These are phyloP conservation scores for Bacillus rossius DNA, from an alignment of 1,140 invertebrate species.

Conservation along the genomic window DNA sequence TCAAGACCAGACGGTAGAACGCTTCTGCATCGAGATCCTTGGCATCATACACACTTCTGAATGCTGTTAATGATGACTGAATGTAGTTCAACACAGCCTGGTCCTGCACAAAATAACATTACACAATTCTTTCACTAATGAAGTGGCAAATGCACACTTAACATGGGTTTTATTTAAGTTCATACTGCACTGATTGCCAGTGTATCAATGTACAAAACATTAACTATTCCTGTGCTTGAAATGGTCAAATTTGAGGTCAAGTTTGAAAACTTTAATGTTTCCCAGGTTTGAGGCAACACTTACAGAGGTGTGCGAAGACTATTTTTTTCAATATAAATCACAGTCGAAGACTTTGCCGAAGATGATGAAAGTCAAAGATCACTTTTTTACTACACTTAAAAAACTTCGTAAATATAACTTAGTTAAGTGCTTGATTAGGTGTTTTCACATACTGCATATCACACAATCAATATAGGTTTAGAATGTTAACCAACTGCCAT, in stretches of 20 bases:
- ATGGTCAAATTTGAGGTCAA: too few species aligned
- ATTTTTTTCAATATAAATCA: neutral
- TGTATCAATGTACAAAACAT: too few species aligned
- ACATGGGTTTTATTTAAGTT: too few species aligned
- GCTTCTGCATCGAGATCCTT: slow-evolving; percentile 83
- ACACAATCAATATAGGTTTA: too few species aligned
- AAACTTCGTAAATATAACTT: neutral
- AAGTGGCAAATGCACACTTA: too few species aligned
- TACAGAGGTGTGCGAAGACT: too few species aligned
- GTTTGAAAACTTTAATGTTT: too few species aligned
- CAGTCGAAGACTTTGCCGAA: neutral
- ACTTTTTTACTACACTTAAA: neutral
- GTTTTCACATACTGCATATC: too few species aligned
- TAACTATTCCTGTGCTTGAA: too few species aligned
- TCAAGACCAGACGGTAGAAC: slow-evolving; percentile 80
- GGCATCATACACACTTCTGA: slow-evolving; percentile 49
- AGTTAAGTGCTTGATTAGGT: neutral
- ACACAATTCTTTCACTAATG: too few species aligned
- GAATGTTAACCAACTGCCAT: neutral
- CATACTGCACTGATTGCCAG: too few species aligned
- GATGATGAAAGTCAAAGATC: neutral
- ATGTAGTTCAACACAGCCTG: slow-evolving; percentile 77
- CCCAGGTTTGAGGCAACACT: too few species aligned
- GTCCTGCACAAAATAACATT: slow-evolving; percentile 50
- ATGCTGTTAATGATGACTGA: slow-evolving; percentile 57